These are phyloP conservation scores for Spinus pinus DNA, from an alignment of 2,797 vertebrate species.

Conservation along the genomic window DNA sequence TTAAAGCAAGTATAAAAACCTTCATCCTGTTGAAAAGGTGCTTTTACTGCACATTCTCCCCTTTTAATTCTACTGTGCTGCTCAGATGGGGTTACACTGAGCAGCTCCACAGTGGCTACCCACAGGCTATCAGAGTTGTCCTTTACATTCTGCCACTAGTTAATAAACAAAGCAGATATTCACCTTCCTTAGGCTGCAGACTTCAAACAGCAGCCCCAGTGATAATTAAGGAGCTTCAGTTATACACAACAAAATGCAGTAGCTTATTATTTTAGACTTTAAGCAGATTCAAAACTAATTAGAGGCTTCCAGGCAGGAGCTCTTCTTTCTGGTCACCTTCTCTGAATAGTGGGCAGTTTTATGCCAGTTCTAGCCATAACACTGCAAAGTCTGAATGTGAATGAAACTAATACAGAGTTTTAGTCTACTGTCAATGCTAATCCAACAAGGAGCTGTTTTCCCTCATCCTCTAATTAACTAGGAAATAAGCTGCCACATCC, in stretches of 20 bases:
- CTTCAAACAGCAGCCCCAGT: not conserved
- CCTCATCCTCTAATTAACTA: not conserved
- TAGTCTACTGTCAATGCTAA: not conserved
- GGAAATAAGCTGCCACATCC: not conserved
- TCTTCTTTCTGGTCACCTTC: not conserved
- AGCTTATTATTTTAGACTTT: not conserved
- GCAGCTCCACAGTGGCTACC: not conserved
- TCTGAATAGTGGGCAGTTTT: not conserved
- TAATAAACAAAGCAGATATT: not conserved
- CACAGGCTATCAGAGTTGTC: not conserved
- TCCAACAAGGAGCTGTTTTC: not conserved
- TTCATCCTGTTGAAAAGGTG: not conserved
- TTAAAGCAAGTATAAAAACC: not conserved
- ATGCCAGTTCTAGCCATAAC: not conserved
- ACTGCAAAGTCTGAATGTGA: not conserved
- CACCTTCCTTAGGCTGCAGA: not conserved
- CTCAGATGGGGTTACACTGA: not conserved
- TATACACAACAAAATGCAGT: not conserved
- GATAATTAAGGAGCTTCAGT: not conserved
- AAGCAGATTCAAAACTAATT: constrained; percentile 5
- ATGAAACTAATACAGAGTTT: not conserved
- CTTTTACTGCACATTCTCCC: not conserved
- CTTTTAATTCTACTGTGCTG: not conserved
- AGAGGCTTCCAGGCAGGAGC: not conserved
- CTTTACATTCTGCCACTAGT: not conserved